Conservation (phyloP, 2,888 invertebrate genomes). For the Falcaria lacertinaria region DNA sequence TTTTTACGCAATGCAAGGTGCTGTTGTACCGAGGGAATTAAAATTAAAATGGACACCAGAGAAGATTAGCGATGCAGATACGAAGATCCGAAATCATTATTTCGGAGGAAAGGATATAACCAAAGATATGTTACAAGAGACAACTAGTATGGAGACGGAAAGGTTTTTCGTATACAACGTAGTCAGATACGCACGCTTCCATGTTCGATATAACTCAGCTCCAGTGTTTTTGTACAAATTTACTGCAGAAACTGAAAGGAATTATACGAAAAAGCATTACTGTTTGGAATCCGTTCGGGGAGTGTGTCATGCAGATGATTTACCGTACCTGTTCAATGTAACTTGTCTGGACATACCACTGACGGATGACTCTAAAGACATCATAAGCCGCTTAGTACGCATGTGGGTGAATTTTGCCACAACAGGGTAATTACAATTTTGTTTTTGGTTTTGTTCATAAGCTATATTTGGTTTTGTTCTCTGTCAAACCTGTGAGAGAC, state of each 20-base stretch:
- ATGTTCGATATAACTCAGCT: conserved; percentile 25
- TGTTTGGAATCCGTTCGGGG: conserved; percentile 53
- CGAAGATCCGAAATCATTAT: conserved; percentile 54
- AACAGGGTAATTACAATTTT: conserved; percentile 47
- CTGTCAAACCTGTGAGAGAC: too few species aligned
- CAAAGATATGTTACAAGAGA: conserved; percentile 40
- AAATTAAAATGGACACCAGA: conserved; percentile 48
- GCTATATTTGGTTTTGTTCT: too few species aligned
- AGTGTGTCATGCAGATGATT: conserved; percentile 66
- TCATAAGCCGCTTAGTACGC: conserved; percentile 45
- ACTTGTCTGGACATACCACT: conserved; percentile 56
- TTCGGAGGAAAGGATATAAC: conserved; percentile 45
- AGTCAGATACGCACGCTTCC: conserved; percentile 53
- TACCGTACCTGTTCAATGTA: conserved; percentile 59
- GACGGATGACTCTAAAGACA: conserved; percentile 43
- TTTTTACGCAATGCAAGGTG: conserved; percentile 38
- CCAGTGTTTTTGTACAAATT: conserved; percentile 63
- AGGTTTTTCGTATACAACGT: conserved; percentile 58
- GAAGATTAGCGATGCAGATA: conserved; percentile 36
- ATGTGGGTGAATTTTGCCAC: conserved; percentile 64
- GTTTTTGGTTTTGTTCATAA: too few species aligned
- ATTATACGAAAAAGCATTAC: conserved; percentile 54
- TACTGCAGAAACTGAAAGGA: conserved; percentile 59
- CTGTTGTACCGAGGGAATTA: conserved; percentile 63
- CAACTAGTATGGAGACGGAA: conserved; percentile 53